phyloP scores from a whole-genome alignment of 1,140 invertebrate genomes.

The Chironomus striatipennis region DNA sequence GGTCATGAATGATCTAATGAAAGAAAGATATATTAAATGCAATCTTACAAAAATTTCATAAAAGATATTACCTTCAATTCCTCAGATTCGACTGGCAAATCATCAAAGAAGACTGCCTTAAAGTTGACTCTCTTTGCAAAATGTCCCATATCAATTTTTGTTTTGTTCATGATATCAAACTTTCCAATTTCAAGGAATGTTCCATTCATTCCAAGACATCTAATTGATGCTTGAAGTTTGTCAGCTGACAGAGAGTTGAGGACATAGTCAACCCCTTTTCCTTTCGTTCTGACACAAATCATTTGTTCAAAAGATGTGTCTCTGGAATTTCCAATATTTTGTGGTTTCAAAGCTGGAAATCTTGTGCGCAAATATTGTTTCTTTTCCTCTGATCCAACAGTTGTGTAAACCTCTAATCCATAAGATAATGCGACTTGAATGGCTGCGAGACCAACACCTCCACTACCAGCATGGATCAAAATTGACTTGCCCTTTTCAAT shows the following conservation, averaged over 20 bases:
- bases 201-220: slow-evolving; percentile 48
- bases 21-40: not conserved
- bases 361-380: not conserved
- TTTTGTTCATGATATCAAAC: slow-evolving; percentile 44
- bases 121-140: slow-evolving; percentile 62
- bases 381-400: slow-evolving; percentile 37
- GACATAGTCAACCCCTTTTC: slow-evolving; percentile 42
- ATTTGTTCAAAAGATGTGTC: slow-evolving; percentile 36
- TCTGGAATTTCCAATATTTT: slow-evolving; percentile 36
- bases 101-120: slow-evolving; percentile 62
- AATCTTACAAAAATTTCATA: slow-evolving; percentile 3
- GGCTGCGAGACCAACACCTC: slow-evolving; percentile 62
- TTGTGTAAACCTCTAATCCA: slow-evolving; percentile 49
- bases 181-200: slow-evolving; percentile 54
- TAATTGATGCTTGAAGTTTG: slow-evolving; percentile 45
- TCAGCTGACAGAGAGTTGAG: slow-evolving; percentile 44
- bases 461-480: slow-evolving; percentile 62
- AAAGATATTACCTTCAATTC: slow-evolving; percentile 45
- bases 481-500: slow-evolving; percentile 48
- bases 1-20: slow-evolving; percentile 49
- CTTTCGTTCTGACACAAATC: slow-evolving; percentile 33
- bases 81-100: slow-evolving; percentile 48
- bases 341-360: not conserved
- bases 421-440: slow-evolving; percentile 52
- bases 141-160: slow-evolving; percentile 46